phyloP scores from a whole-genome alignment of 2,113 vertebrate species.

The Rhadina sibilatrix region DNA sequence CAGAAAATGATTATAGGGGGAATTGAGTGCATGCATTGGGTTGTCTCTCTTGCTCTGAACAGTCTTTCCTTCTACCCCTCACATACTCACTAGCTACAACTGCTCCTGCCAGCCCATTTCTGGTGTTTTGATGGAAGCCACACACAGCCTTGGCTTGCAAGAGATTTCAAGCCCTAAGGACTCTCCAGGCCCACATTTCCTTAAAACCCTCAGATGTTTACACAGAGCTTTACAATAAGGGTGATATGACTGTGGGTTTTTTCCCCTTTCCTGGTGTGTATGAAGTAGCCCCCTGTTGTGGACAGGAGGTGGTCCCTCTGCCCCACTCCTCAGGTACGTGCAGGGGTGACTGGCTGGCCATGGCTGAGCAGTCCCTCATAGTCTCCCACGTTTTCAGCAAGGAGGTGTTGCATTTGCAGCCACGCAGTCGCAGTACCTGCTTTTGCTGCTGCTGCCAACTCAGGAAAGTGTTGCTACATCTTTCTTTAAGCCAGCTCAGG shows the following conservation, averaged over 20 bases:
- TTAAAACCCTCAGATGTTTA: neutral
- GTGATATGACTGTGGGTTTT: neutral
- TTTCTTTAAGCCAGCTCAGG: neutral
- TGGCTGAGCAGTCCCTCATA: neutral
- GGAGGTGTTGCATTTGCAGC: neutral
- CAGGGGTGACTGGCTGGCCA: neutral
- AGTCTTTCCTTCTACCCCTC: neutral
- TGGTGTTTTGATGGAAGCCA: accelerated
- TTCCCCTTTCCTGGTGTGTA: neutral
- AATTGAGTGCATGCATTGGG: neutral
- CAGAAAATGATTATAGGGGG: neutral
- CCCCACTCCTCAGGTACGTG: accelerated
- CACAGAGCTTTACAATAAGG: neutral
- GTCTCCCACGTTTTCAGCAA: neutral
- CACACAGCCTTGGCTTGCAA: neutral
- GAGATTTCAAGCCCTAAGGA: neutral
- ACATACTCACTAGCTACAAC: neutral
- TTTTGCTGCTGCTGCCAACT: neutral
- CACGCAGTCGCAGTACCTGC: accelerated
- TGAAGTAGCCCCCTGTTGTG: neutral
- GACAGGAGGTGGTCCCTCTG: accelerated
- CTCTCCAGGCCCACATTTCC: neutral
- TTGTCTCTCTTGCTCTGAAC: neutral
- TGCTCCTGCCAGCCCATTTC: neutral
- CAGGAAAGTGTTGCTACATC: neutral